These are phyloP conservation scores for Peucedramus taeniatus DNA, from an alignment of 2,113 vertebrate genomes.

Conservation along the genomic window DNA sequence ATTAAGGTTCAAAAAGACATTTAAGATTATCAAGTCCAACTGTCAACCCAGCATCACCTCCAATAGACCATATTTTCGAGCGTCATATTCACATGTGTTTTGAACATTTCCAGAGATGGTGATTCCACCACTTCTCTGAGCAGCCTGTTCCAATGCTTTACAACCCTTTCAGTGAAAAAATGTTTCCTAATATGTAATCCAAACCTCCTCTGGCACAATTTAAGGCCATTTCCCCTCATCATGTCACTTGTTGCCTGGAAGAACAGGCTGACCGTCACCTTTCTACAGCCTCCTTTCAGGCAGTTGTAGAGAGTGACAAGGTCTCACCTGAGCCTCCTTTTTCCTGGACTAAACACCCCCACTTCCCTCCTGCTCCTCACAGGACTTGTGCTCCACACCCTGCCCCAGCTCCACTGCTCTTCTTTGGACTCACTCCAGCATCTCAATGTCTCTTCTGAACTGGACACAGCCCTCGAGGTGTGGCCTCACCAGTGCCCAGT, in stretches of 20 bases:
- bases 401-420: rapidly evolving
- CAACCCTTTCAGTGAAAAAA: not conserved
- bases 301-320: not conserved
- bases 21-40: not conserved
- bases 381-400: not conserved
- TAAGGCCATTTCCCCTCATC: not conserved
- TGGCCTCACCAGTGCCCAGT: not conserved
- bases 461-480: rapidly evolving
- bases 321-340: not conserved
- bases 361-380: not conserved
- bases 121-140: not conserved
- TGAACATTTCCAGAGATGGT: not conserved
- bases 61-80: not conserved
- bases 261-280: not conserved
- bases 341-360: rapidly evolving
- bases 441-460: too few relatives aligned
- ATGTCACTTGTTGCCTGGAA: not conserved
- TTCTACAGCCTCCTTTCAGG: not conserved
- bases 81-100: not conserved
- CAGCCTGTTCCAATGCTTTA: not conserved
- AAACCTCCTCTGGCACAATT: not conserved
- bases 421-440: rapidly evolving
- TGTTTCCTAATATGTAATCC: not conserved
- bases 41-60: not conserved
- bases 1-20: not conserved